Evolutionary conservation across 2,888 invertebrate species (phyloP), one percentile per base, ranked within the genome.

Genomic region (Osmoderma eremita): DNA sequence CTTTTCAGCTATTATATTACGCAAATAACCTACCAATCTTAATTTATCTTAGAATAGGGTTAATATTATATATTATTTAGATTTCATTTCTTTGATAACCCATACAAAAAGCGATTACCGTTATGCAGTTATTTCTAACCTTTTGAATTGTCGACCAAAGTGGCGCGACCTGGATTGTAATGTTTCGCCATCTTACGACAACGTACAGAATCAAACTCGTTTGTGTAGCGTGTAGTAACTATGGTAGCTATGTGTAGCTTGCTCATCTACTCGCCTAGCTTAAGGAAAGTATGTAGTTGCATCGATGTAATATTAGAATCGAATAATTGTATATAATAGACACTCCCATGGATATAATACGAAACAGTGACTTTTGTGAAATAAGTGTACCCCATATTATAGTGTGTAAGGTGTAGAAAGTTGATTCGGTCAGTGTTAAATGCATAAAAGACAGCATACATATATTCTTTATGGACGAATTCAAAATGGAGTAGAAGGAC

Each of bases 401-500:
- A 71, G 74, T 71, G 71, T 74, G 73, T 68, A 75, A 71, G 61
- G 74, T 74, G 76, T 73, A 75, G 73, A 67, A 70, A 71, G 75
- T 72, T 62, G 65, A 67, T 63, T 65, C 65, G 72, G 74, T 74
- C 67, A 72, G 73, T 73, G 71, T 69, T 72, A 73, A 71, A 75
- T 72, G 77, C 75, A 74, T 78, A 78, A 78, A 78, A 78, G 73
- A 72, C 72, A 72, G 67, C 74, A 75, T 76, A 75, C 74, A 72
- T 75, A 75, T 73, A 75, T 78, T 78, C 77, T 76, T 77, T 75
- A 76, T 76, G 75, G 75, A 77, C 78, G 75, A 75, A 78, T 79
- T 78, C 80, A 80, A 80, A 80, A 80, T 80, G 80, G 80, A 80
- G 80, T 80, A 80, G 78, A 75, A 74, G 74, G 71, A 72, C 73